Evolutionary conservation across 1,140 invertebrate species (phyloP).

Genomic region (Trissolcus basalis): DNA sequence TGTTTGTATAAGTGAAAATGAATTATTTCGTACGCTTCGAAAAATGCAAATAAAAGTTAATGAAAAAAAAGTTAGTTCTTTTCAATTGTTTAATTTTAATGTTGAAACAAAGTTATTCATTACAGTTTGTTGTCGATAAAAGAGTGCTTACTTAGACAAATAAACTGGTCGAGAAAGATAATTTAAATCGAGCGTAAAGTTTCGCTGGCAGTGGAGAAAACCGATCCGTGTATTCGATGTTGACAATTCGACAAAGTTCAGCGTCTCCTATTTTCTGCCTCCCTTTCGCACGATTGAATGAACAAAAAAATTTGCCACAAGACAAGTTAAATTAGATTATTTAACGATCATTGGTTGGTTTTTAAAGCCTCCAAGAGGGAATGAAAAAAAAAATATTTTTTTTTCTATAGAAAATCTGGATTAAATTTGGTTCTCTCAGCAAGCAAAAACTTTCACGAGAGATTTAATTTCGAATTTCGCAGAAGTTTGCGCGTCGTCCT

Average conservation of each 20-base stretch:
- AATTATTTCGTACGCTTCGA: too few relatives aligned
- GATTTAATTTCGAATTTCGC: too few relatives aligned
- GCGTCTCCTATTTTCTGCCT: constrained; percentile 36
- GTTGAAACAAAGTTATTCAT: too few relatives aligned
- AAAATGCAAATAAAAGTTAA: too few relatives aligned
- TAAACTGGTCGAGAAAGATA: constrained; percentile 5
- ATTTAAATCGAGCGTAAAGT: constrained; percentile 4
- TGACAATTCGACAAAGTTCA: constrained; percentile 35
- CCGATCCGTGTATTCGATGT: constrained; percentile 14
- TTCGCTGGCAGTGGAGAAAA: constrained; percentile 24
- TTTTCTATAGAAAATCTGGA: background rate
- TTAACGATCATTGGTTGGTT: constrained; percentile 26
- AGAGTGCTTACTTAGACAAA: too few relatives aligned
- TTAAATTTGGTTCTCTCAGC: background rate
- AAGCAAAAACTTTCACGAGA: too few relatives aligned
- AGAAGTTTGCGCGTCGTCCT: too few relatives aligned
- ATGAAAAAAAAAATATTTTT: too few relatives aligned
- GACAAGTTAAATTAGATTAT: constrained; percentile 48
- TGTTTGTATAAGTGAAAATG: too few relatives aligned
- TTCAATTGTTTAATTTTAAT: too few relatives aligned
- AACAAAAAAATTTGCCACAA: constrained; percentile 38
- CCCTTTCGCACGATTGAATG: constrained; percentile 18
- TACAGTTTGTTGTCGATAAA: too few relatives aligned
- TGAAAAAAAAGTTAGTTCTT: too few relatives aligned
- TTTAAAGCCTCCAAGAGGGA: constrained; percentile 11